Percentiles rank a stretch among this genome's conserved stretches.
Evolutionary conservation across 2,113 vertebrate species (phyloP).

Genomic region (Tupaia chinensis): DNA sequence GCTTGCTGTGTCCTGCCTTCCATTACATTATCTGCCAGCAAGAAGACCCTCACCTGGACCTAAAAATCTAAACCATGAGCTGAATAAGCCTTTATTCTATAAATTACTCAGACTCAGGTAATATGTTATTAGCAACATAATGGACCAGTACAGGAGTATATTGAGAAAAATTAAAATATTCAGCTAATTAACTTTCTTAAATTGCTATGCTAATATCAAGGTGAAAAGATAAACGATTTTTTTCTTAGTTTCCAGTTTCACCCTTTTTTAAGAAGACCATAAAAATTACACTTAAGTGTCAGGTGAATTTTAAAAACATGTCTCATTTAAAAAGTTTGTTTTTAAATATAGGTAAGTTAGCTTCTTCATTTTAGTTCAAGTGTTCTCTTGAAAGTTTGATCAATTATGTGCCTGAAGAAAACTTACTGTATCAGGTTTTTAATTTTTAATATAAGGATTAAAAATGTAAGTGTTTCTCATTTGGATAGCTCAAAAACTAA

Average conservation of each 20-base stretch:
- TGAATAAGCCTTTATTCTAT: too few species aligned
- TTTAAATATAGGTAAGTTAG: conserved; percentile 61
- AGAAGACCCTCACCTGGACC: too few species aligned
- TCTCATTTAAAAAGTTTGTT: conserved; percentile 57
- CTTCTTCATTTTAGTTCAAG: conserved; percentile 50
- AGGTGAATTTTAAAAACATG: background rate
- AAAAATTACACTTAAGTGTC: background rate
- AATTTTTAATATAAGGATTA: conserved; percentile 22
- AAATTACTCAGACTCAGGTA: too few species aligned
- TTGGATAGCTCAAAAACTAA: background rate
- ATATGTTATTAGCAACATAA: too few species aligned
- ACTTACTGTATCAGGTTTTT: conserved; percentile 51
- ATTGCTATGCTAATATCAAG: background rate
- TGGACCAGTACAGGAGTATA: background rate
- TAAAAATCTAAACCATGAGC: too few species aligned
- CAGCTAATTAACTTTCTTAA: background rate
- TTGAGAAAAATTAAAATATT: conserved; percentile 30
- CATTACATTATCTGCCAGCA: too few species aligned
- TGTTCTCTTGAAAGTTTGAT: conserved; percentile 79
- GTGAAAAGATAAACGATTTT: background rate
- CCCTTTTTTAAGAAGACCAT: background rate
- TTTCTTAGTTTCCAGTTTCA: background rate
- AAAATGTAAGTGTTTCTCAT: conserved; percentile 35
- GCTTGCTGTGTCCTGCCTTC: too few species aligned
- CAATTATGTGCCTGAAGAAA: conserved; percentile 75